Base-by-base conservation (phyloP, 2,797 vertebrate genomes). In the Rhynchotus rufescens region DNA sequence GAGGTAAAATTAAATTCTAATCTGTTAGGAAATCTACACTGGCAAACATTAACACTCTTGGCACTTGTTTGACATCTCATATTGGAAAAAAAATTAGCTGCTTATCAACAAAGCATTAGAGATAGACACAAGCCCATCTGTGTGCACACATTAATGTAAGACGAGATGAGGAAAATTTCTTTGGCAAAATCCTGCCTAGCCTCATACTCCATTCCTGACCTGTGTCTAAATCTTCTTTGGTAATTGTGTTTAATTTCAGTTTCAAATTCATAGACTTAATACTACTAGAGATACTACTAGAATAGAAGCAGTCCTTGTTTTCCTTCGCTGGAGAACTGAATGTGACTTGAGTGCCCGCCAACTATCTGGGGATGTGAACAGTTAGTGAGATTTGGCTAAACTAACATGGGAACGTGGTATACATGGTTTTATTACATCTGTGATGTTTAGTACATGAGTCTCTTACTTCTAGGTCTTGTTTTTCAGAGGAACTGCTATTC, bases 1-100 rank as follows among this genome's bases (percentile, higher is more conserved):
- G 77, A 83, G 32, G 60, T 52, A 90, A 90, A 92, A 95, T 90
- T 57, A 93, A 61, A 75, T 71, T 92, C 47, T 86, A 80, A 88
- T 85, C 62, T 45, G 34, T 59, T 88, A 62, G 62, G 51, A 88
- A 73, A 85, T 57, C 62, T 80, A n/a, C 19, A 5, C 64, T 72
- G 79, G 66, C 69, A 80, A 90, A 30, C 42, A 49, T 4, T 67
- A 73, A 80, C 44, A 64, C 54, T 84, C 36, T 34, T 59, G 51
- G 40, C 79, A 77, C 13, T 88, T 64, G 10, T 36, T 30, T 73
- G 69, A 85, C 32, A 54, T 78, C 66, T 87, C 0, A 0, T 57
- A 30, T 61, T 83, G 52, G 25, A 84, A 76, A 80, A 91, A 47
- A 86, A 26, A 49, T 25, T 47, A 84, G 72, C 69, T 88, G 75